phyloP scores from a whole-genome alignment of 2,888 invertebrate species.

The Rhyacophila evoluta region DNA sequence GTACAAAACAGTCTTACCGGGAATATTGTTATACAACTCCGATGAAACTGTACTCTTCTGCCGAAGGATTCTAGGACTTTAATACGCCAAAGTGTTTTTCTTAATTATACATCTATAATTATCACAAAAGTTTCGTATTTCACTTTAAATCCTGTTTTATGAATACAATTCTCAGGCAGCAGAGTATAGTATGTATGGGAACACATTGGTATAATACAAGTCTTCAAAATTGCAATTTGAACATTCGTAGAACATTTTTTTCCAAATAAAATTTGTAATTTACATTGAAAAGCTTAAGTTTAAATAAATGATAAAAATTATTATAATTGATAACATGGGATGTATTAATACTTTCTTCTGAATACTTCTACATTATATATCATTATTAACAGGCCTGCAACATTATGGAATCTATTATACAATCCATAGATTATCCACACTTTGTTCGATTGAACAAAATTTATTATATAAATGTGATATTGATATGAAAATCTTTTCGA shows the following conservation, averaged over 20 bases:
- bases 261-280: background rate
- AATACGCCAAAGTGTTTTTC: background rate
- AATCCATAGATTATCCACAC: background rate
- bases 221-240: slow-evolving; percentile 48
- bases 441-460: background rate
- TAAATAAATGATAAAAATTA: background rate
- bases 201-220: slow-evolving; percentile 46
- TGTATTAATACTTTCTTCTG: background rate
- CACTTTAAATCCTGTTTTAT: background rate
- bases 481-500: background rate
- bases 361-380: background rate
- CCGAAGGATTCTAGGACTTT: background rate
- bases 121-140: background rate
- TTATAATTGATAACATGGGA: background rate
- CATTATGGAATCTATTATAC: background rate
- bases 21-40: slow-evolving; percentile 46
- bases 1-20: slow-evolving; percentile 54
- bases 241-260: slow-evolving; percentile 29
- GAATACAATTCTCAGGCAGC: background rate
- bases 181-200: slow-evolving; percentile 31
- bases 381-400: background rate
- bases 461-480: slow-evolving; percentile 18
- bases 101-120: background rate
- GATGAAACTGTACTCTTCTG: slow-evolving; percentile 19
- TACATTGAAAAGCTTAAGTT: slow-evolving; percentile 2